These are phyloP conservation scores for Theropithecus gelada DNA, from an alignment of 2,113 vertebrate genomes.

Conservation along the genomic window DNA sequence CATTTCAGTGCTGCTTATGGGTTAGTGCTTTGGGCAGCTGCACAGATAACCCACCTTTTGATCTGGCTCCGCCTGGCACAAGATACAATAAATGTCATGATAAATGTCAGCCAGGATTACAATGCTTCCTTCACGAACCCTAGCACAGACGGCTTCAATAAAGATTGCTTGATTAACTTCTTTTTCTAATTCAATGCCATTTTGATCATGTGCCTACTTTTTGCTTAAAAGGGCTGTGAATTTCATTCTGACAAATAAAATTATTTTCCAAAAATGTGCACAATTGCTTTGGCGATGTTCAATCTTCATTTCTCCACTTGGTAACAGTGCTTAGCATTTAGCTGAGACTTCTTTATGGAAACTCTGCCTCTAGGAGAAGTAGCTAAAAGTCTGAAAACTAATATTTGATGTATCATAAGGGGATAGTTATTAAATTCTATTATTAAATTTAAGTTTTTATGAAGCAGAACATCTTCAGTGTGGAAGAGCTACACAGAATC, in stretches of 20 bases:
- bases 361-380: not conserved
- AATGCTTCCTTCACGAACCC: not conserved
- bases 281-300: not conserved
- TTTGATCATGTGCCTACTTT: constrained; percentile 12
- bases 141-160: not conserved
- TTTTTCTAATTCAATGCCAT: constrained; percentile 4
- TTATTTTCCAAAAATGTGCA: not conserved
- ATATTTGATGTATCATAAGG: not conserved
- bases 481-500: not conserved
- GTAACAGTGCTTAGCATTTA: not conserved
- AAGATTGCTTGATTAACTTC: not conserved
- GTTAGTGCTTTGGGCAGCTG: not conserved
- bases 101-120: not conserved
- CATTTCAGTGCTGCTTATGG: not conserved
- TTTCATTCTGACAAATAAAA: constrained; percentile 47
- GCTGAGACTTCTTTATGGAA: not conserved
- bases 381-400: not conserved
- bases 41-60: not conserved
- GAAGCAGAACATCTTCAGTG: not conserved
- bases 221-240: not conserved
- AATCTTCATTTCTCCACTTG: not conserved
- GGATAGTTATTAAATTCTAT: not conserved
- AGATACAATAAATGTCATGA: not conserved
- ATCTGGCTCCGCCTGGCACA: constrained; percentile 1
- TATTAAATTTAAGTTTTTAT: constrained; percentile 45